Evolutionary conservation across 1,140 invertebrate genomes (phyloP), one percentile per base, ranked within the genome.

Genomic region (Zophobas morio): DNA sequence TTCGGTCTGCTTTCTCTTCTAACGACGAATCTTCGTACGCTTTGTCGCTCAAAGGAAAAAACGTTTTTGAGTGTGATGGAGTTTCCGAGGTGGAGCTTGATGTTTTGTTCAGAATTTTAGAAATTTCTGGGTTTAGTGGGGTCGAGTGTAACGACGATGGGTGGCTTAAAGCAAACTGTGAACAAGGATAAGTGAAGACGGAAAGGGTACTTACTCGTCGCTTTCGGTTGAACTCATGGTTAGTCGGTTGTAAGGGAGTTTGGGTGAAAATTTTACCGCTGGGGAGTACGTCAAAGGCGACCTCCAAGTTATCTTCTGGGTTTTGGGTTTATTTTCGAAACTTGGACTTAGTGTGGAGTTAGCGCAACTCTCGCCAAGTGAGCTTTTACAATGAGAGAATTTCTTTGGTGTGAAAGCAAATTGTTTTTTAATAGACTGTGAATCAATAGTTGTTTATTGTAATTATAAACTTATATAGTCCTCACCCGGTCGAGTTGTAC

Each of bases 211-310:
- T n/a, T 70, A 32, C 8, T 49, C 51, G 39, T 20, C 1, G 42
- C 34, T 34, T n/a, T 54, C 54, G 2, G 8, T 37, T 75, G 6
- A 71, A 54, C 36, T 35, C 66, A 54, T 46, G 6, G 53, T 74
- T 49, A 39, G 6, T 78, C 49, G 37, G 37, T 54, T 70, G 37
- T 56, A 72, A 37, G 8, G 36, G 1, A 74, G 75, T 53, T 80
- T 80, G 1, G 79, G 79, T n/a, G 79, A 81, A 63, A 76, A 81
- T 46, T 79, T 81, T 2, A 76, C 66, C 6, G 60, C 54, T 1
- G 81, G 81, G 0, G 81, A 82, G 70, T 81, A 76, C 36, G 81
- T 75, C 6, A 82, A 53, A 3, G 81, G 81, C 2, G 81, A 82
- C 46, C 78, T 78, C 81, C 81, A 82, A 36, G 78, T 79, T n/a